Evolutionary conservation across 2,113 vertebrate species (phyloP).

Genomic region (Emberiza fucata): DNA sequence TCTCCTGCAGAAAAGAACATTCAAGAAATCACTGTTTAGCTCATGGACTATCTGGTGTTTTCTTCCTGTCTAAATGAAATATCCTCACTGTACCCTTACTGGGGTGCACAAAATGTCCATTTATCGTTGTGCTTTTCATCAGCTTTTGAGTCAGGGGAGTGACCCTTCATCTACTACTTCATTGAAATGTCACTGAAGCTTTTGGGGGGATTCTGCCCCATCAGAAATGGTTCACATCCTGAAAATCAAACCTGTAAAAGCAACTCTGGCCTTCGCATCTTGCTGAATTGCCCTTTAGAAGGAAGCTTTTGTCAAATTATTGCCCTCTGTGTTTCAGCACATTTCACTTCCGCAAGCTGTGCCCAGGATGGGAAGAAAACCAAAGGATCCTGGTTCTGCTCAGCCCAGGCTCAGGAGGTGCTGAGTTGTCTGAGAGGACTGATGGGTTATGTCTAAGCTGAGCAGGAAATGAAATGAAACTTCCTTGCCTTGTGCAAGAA

Average conservation of each 20-base stretch:
- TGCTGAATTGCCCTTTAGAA: neutral
- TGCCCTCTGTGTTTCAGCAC: neutral
- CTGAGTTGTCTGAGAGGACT: neutral
- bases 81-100: neutral
- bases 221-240: neutral
- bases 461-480: neutral
- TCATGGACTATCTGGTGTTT: neutral
- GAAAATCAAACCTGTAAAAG: slow-evolving; percentile 1
- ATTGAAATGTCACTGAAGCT: slow-evolving; percentile 38
- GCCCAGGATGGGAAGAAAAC: neutral
- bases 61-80: neutral
- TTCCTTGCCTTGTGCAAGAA: neutral
- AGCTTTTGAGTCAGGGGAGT: neutral
- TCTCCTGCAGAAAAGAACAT: neutral
- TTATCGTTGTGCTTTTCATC: slow-evolving; percentile 7
- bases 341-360: neutral
- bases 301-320: neutral
- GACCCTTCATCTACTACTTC: neutral
- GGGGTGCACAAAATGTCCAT: neutral
- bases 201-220: neutral
- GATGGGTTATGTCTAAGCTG: neutral
- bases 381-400: neutral
- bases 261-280: neutral
- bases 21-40: neutral
- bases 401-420: neutral